A percentile compares a stretch with the other conserved stretches of the same genome.
phyloP scores from a whole-genome alignment of 2,113 vertebrate genomes.

The Microtus oregoni region DNA sequence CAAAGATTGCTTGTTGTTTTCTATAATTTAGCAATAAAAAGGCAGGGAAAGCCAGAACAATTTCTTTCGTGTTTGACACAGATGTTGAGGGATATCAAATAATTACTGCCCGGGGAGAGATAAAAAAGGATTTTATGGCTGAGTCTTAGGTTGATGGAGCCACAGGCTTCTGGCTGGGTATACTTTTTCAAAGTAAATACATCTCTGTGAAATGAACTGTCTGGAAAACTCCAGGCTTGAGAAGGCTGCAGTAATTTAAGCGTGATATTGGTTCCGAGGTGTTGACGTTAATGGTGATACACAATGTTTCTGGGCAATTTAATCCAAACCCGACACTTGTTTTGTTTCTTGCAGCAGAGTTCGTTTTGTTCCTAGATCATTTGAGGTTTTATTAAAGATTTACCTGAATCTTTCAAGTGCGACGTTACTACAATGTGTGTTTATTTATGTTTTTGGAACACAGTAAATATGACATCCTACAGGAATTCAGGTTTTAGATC shows the following conservation, averaged over 20 bases:
- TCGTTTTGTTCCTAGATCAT: slow-evolving; percentile 28
- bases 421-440: neutral
- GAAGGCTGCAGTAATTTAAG: slow-evolving; percentile 15
- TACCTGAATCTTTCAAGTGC: slow-evolving; percentile 40
- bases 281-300: slow-evolving; percentile 46
- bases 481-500: slow-evolving; percentile 4
- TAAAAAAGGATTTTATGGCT: slow-evolving; percentile 29
- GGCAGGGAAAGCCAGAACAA: neutral
- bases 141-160: slow-evolving; percentile 23
- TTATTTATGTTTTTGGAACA: slow-evolving; percentile 5
- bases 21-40: slow-evolving; percentile 21
- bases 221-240: neutral
- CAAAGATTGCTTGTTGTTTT: slow-evolving; percentile 8
- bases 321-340: neutral
- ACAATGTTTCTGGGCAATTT: slow-evolving; percentile 42
- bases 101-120: slow-evolving; percentile 30
- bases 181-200: slow-evolving; percentile 29
- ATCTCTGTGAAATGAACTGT: slow-evolving; percentile 48
- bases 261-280: neutral
- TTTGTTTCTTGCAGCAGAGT: neutral
- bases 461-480: neutral
- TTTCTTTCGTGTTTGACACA: slow-evolving; percentile 45
- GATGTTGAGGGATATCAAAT: slow-evolving; percentile 24
- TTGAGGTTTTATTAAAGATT: slow-evolving; percentile 49
- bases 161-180: neutral